Percentiles rank a stretch among this genome's conserved stretches.
phyloP scores from a whole-genome alignment of 2,113 vertebrate species.

The Oncorhynchus kisutch region DNA sequence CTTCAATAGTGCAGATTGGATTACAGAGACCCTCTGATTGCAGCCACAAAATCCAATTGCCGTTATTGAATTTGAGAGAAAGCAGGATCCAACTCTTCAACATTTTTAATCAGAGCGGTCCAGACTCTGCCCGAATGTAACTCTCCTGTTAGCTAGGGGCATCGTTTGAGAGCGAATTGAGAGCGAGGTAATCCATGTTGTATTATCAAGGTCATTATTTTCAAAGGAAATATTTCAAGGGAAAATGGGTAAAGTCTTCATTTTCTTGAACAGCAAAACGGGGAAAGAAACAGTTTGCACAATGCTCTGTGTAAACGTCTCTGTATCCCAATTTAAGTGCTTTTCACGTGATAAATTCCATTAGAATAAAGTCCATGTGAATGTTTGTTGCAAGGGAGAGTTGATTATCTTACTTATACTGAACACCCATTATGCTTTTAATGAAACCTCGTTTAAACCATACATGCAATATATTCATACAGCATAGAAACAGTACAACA shows the following conservation, averaged over 20 bases:
- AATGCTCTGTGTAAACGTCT: too few species aligned
- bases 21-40: slow-evolving; percentile 56
- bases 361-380: too few species aligned
- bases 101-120: slow-evolving; percentile 50
- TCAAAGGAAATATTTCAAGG: slow-evolving; percentile 16
- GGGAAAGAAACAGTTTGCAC: too few species aligned
- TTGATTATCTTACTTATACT: too few species aligned
- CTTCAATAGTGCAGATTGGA: slow-evolving; percentile 53
- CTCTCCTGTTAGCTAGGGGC: slow-evolving; percentile 19
- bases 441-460: too few species aligned
- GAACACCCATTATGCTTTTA: too few species aligned
- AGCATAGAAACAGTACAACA: too few species aligned
- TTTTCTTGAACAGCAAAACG: slow-evolving; percentile 11
- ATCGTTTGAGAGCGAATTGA: slow-evolving; percentile 24
- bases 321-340: too few species aligned
- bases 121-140: slow-evolving; percentile 10
- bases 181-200: slow-evolving; percentile 18
- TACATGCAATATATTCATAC: too few species aligned
- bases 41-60: slow-evolving; percentile 64
- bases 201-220: slow-evolving; percentile 22
- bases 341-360: too few species aligned
- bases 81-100: slow-evolving; percentile 45
- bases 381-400: too few species aligned
- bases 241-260: slow-evolving; percentile 14
- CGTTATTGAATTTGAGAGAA: slow-evolving; percentile 63